Evolutionary conservation across 2,888 invertebrate genomes (phyloP).

Genomic region (Eurois occulta): DNA sequence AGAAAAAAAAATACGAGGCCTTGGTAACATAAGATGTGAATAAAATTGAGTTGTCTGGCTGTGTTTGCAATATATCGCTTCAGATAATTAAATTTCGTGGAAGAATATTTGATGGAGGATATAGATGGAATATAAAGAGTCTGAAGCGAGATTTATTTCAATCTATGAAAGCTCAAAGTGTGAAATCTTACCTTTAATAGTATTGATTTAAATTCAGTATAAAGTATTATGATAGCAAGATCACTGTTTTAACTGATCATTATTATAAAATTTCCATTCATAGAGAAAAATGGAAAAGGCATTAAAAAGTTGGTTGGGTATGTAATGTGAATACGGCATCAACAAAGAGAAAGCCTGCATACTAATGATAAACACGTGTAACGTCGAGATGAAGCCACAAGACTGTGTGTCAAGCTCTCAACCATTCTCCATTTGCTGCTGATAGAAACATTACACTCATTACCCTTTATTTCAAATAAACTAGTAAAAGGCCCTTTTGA

Average conservation of each 20-base stretch:
- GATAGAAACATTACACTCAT: not conserved
- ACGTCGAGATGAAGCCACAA: conserved; percentile 29
- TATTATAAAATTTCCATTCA: not conserved
- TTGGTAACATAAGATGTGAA: not conserved
- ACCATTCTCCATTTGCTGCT: not conserved
- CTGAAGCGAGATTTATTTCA: not conserved
- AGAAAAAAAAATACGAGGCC: conserved; percentile 5
- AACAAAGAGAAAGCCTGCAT: conserved; percentile 20
- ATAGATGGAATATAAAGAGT: not conserved
- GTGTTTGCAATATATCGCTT: conserved; percentile 3
- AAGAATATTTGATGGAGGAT: not conserved
- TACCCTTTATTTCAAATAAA: not conserved
- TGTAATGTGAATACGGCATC: not conserved
- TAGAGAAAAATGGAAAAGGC: not conserved
- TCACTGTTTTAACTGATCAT: not conserved
- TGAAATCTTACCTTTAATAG: not conserved
- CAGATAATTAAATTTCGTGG: conserved; percentile 1
- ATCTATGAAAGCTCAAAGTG: not conserved
- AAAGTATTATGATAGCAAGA: not conserved
- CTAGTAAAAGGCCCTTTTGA: not conserved
- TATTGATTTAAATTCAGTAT: not conserved
- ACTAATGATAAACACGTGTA: conserved; percentile 27
- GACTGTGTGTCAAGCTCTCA: conserved; percentile 4
- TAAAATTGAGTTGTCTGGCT: conserved; percentile 15
- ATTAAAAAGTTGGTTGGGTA: not conserved